phyloP scores from a whole-genome alignment of 2,113 vertebrate genomes.

The Pantherophis guttatus region DNA sequence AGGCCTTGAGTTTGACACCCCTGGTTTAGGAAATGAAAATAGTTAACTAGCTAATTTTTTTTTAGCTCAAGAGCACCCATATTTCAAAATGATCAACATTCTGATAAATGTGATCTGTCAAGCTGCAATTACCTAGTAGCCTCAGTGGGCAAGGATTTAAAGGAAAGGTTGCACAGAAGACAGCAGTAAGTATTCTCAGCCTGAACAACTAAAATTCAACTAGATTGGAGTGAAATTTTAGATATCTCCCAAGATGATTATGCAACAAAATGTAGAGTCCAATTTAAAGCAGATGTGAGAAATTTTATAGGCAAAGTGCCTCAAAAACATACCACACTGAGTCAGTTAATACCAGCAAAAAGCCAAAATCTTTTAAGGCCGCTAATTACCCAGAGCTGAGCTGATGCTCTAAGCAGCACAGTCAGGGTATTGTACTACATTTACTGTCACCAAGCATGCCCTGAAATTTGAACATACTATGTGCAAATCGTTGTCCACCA shows the following conservation, averaged over 20 bases:
- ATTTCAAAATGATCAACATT: background rate
- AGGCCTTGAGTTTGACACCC: too few relatives aligned
- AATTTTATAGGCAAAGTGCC: background rate
- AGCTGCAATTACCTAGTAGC: background rate
- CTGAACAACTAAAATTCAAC: slow-evolving; percentile 1
- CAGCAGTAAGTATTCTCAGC: background rate
- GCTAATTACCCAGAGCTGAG: background rate
- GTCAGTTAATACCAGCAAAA: background rate
- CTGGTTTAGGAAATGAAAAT: background rate
- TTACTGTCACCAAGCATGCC: background rate
- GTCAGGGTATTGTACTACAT: background rate
- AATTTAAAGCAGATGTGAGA: background rate
- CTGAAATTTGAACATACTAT: background rate
- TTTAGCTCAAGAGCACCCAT: background rate
- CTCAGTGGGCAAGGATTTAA: background rate
- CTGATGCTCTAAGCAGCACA: background rate
- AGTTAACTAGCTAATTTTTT: background rate
- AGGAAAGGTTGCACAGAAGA: background rate
- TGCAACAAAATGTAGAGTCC: background rate
- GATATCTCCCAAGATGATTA: background rate
- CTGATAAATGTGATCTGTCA: background rate
- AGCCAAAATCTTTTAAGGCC: background rate
- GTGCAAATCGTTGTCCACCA: background rate
- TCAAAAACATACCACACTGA: background rate
- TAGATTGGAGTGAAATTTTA: background rate